Evolutionary conservation across 1,140 invertebrate species (phyloP), one percentile per base, ranked within the genome.

Genomic region (Sinonovacula constricta): DNA sequence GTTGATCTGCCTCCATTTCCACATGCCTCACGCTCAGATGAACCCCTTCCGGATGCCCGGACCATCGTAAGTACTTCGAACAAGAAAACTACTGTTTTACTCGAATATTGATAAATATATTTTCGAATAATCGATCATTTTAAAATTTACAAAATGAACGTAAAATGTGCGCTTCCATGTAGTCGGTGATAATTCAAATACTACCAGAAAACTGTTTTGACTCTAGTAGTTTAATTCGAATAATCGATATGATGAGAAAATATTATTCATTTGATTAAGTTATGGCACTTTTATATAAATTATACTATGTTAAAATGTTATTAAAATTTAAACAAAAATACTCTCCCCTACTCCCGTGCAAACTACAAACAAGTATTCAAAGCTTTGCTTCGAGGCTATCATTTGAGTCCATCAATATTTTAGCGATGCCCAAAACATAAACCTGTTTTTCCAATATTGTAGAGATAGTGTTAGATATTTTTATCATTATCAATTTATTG

Each of bases 1-100:
- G 69, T 92, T 98, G 14, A 86, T 98, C 0, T 98, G 97, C 86
- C 95, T 97, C 86, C 97, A 96, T 88, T 95, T 95, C 28, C 59
- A 80, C 15, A 59, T 79, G 3, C 67, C 63, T 3, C 59, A 62
- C 34, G 65, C 79, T 15, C 81, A 82, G 71, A 53, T 63, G 62
- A 66, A 79, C 59, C 74, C 77, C 26, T 82, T 82, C 67, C n/a
- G 71, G 14, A 66, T 76, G 71, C 68, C 81, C 2, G 68, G 69
- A 18, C 34, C 28, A n/a, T 69, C 26, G 75, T 78, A 69, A 69
- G 75, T 69, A 22, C 24, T 26, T n/a, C 15, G 15, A 1, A 2
- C n/a, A 60, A n/a, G n/a, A n/a, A n/a, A n/a, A n/a, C n/a, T n/a
- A n/a, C n/a, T n/a, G n/a, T 3, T 2, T 30, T 22, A n/a, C 18